Percentiles rank a stretch among this genome's conserved stretches.
These are phyloP conservation scores for Hepsetus odoe DNA, from an alignment of 2,113 vertebrate species.

Conservation along the genomic window DNA sequence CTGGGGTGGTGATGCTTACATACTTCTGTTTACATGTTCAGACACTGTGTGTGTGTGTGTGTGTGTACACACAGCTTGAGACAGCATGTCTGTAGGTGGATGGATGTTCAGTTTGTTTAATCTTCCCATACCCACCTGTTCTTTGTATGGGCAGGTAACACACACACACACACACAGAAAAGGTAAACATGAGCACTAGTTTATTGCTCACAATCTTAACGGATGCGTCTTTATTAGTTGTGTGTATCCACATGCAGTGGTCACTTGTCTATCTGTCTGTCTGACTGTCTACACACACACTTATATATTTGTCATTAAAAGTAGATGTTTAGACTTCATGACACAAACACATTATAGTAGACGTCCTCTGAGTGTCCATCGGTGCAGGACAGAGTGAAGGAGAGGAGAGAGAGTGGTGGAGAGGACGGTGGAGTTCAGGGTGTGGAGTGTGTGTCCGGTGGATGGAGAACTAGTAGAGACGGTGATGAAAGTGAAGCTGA, in stretches of 20 bases:
- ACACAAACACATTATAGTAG: too few relatives aligned
- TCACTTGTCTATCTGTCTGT: neutral
- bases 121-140: conserved; percentile 26
- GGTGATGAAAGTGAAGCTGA: too few relatives aligned
- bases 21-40: neutral
- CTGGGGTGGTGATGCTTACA: neutral
- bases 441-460: too few relatives aligned
- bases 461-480: too few relatives aligned
- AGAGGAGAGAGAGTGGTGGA: too few relatives aligned
- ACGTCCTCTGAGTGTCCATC: too few relatives aligned
- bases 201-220: neutral
- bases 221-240: neutral
- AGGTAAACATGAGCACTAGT: neutral
- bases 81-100: conserved; percentile 10
- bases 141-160: neutral
- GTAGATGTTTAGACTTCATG: too few relatives aligned
- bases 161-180: neutral
- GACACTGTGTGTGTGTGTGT: neutral
- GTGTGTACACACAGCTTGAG: neutral
- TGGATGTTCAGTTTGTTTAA: conserved; percentile 21
- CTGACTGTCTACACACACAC: too few relatives aligned
- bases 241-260: neutral
- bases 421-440: too few relatives aligned
- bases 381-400: too few relatives aligned
- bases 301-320: too few relatives aligned